Conservation (phyloP, 2,888 invertebrate species). For the Cheilosia soror region DNA sequence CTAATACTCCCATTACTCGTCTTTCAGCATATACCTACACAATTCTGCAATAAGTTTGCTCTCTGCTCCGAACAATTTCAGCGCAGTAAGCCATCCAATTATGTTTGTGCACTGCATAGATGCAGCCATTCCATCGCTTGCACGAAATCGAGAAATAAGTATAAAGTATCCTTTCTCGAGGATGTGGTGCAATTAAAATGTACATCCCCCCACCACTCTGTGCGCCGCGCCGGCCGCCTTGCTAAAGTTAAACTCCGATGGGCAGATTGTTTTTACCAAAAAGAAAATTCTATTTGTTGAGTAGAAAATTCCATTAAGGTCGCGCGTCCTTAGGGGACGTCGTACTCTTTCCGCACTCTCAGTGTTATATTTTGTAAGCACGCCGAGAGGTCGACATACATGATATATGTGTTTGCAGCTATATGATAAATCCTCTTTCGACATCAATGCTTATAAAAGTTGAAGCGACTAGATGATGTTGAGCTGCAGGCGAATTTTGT, state of each 20-base stretch:
- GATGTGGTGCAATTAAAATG: conserved; percentile 29
- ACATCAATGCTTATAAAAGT: conserved; percentile 22
- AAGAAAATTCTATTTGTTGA: conserved; percentile 62
- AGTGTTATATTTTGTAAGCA: conserved; percentile 61
- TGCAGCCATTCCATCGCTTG: neutral
- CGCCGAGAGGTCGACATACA: conserved; percentile 59
- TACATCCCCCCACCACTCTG: neutral
- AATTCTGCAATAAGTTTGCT: conserved; percentile 2
- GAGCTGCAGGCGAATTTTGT: conserved; percentile 10
- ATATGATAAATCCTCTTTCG: conserved; percentile 63
- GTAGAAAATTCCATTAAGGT: conserved; percentile 67
- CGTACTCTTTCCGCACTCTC: conserved; percentile 45
- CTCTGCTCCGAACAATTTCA: neutral
- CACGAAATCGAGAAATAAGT: neutral
- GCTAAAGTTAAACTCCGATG: conserved; percentile 27
- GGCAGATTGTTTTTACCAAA: conserved; percentile 23
- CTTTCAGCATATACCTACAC: conserved; percentile 8
- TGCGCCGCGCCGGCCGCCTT: neutral
- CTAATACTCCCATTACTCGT: too few relatives aligned
- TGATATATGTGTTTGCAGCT: conserved; percentile 48
- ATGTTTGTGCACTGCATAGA: conserved; percentile 2
- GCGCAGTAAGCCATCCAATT: conserved; percentile 11
- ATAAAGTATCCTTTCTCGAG: neutral
- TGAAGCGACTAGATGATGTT: conserved; percentile 18
- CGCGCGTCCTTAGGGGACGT: conserved; percentile 35